A percentile compares a stretch with the other conserved stretches of the same genome.
phyloP scores from a whole-genome alignment of 2,888 invertebrate species.

The Alcis repandata region DNA sequence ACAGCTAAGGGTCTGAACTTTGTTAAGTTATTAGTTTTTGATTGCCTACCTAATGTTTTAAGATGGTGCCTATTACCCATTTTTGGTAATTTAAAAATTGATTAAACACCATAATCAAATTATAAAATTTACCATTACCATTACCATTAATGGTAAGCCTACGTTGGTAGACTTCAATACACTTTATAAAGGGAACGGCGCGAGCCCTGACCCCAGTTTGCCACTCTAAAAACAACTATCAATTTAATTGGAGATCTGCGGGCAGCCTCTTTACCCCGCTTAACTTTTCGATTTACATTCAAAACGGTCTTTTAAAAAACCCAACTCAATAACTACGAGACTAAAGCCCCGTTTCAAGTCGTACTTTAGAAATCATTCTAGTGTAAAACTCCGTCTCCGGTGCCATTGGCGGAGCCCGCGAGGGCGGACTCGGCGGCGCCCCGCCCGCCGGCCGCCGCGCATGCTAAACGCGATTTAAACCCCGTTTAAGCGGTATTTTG shows the following conservation, averaged over 20 bases:
- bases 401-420: constrained; percentile 63
- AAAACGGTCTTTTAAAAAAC: constrained; percentile 84
- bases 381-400: constrained; percentile 68
- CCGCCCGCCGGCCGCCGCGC: constrained; percentile 75
- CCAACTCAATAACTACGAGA: constrained; percentile 81
- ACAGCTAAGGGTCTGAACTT: too few species aligned
- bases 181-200: not conserved
- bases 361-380: constrained; percentile 75
- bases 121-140: too few species aligned
- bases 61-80: too few species aligned
- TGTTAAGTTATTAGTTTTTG: too few species aligned
- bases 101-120: too few species aligned
- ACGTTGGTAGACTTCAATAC: not conserved
- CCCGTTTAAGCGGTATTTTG: constrained; percentile 86
- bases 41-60: too few species aligned
- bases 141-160: too few species aligned
- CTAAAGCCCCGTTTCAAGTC: constrained; percentile 76
- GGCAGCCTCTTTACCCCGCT: constrained; percentile 81
- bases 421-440: constrained; percentile 64
- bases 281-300: constrained; percentile 87
- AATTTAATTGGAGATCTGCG: constrained; percentile 83
- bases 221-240: constrained; percentile 66
- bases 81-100: too few species aligned
- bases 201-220: not conserved
- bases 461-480: constrained; percentile 83